Evolutionary conservation across 2,888 invertebrate species (phyloP).

Genomic region (Sesamia inferens): DNA sequence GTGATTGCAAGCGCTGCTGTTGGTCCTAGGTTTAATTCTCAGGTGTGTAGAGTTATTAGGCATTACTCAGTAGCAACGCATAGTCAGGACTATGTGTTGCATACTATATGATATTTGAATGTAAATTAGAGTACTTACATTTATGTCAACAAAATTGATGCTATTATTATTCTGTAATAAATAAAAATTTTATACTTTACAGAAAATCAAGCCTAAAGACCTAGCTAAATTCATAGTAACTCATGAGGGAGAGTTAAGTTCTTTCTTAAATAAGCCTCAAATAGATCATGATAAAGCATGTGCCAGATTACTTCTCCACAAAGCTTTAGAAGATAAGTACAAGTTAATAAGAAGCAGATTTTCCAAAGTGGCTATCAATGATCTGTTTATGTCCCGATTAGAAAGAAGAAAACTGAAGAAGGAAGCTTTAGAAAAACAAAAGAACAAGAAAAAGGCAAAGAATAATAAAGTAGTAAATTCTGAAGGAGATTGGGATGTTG

Average conservation of each 20-base stretch:
- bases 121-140: no score
- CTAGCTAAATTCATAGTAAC: constrained; percentile 83
- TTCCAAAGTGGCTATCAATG: constrained; percentile 81
- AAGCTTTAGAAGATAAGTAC: constrained; percentile 82
- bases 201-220: constrained; percentile 87
- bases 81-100: neutral
- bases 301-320: constrained; percentile 83
- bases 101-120: no score
- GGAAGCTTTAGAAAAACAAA: constrained; percentile 80
- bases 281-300: constrained; percentile 83
- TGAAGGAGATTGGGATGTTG: constrained; percentile 80
- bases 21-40: neutral
- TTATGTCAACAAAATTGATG: neutral
- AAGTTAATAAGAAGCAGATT: constrained; percentile 79
- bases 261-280: constrained; percentile 79
- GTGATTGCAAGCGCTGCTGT: neutral
- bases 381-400: constrained; percentile 84
- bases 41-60: neutral
- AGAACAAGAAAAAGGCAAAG: constrained; percentile 76
- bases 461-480: constrained; percentile 71
- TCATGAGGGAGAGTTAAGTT: constrained; percentile 79
- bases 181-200: constrained; percentile 60
- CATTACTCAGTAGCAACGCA: neutral
- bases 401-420: constrained; percentile 83
- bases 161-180: neutral